Conservation (phyloP, 2,797 vertebrate species). For the Tenualosa ilisha region DNA sequence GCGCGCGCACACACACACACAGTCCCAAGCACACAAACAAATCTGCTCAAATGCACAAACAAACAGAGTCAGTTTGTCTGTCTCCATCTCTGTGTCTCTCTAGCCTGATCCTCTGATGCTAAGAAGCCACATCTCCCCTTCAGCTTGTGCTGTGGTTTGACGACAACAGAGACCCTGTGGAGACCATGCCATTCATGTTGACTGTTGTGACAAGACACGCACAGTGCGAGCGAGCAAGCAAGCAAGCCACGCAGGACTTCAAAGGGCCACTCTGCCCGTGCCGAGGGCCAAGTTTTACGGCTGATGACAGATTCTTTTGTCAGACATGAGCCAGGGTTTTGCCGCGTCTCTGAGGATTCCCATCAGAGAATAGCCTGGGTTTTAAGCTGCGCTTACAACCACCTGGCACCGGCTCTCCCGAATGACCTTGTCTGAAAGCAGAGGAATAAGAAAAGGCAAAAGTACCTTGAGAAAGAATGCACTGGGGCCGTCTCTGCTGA, state of each 20-base stretch:
- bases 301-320: slow-evolving; percentile 14
- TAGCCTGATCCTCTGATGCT: neutral
- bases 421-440: neutral
- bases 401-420: neutral
- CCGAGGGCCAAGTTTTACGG: neutral
- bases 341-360: neutral
- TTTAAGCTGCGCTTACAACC: neutral
- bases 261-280: neutral
- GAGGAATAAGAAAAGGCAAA: neutral
- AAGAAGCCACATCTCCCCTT: neutral
- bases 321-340: neutral
- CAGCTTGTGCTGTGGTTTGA: neutral
- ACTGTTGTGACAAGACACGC: neutral
- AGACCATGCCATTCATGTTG: neutral
- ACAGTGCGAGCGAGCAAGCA: neutral
- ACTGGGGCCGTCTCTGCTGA: neutral
- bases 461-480: neutral
- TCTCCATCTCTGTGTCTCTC: neutral
- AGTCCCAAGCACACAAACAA: neutral
- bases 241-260: neutral
- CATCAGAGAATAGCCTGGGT: neutral
- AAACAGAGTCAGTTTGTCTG: neutral
- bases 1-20: neutral
- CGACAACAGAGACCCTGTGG: neutral
- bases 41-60: neutral